Percentiles rank a stretch among this genome's conserved stretches.
phyloP scores from a whole-genome alignment of 2,888 invertebrate genomes.

The Toxonevra muliebris region DNA sequence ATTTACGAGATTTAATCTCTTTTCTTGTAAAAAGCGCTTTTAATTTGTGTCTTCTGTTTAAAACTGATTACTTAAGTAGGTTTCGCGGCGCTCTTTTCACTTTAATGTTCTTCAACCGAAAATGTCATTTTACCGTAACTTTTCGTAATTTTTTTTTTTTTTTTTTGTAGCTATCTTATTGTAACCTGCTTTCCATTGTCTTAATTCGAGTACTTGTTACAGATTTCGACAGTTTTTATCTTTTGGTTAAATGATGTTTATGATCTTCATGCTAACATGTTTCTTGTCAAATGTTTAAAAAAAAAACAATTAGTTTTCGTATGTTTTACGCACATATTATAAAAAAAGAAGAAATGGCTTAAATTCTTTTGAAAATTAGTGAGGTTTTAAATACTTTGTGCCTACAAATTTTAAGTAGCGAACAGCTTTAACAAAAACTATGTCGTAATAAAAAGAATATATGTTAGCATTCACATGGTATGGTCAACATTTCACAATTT shows the following conservation, averaged over 20 bases:
- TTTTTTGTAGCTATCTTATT: background rate
- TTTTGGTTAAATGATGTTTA: slow-evolving; percentile 3
- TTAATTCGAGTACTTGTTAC: background rate
- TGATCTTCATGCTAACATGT: slow-evolving; percentile 1
- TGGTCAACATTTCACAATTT: no score
- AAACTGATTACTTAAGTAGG: slow-evolving; percentile 19
- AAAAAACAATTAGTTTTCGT: no score
- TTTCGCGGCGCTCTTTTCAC: background rate
- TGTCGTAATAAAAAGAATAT: no score
- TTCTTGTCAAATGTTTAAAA: no score
- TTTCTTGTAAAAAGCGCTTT: slow-evolving; percentile 27
- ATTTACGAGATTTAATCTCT: slow-evolving; percentile 28
- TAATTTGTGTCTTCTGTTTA: background rate
- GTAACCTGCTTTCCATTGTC: slow-evolving; percentile 14
- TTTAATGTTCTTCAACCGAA: slow-evolving; percentile 10
- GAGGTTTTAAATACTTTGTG: no score
- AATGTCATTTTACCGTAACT: slow-evolving; percentile 18
- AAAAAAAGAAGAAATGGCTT: no score
- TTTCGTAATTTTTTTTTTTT: background rate
- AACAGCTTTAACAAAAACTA: no score
- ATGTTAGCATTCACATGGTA: no score
- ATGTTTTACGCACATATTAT: no score
- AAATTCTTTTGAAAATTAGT: no score
- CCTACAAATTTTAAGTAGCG: no score
- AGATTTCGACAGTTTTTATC: slow-evolving; percentile 5